Evolutionary conservation across 2,113 vertebrate species (phyloP), one percentile per base, ranked within the genome.

Genomic region (Theropithecus gelada): DNA sequence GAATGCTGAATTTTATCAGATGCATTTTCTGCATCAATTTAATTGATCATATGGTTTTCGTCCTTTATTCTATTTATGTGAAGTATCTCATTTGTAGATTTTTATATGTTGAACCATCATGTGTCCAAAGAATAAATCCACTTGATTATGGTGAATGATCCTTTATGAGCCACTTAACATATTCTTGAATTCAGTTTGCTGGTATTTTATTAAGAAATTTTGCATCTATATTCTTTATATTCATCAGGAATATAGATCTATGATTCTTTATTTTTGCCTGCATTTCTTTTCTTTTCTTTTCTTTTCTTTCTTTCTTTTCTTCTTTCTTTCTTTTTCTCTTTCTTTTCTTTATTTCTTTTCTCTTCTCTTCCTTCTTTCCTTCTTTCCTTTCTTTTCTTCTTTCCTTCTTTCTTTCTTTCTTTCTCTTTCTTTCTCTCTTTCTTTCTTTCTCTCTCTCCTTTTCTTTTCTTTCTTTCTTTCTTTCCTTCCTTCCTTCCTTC

Each of bases 401-500:
- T 48, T 2, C 9, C 10, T 45, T 7, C 8, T 48, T 48, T 12
- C 45, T 2, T 10, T 12, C 10, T 48, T 48, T 2, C 2, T 2
- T 48, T 12, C 45, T 2, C 2, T 2, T 48, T 12, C 45, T 2
- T 45, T 45, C 8, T 11, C 2, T 48, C 45, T 2, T 10, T 10
- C 45, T 10, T 10, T 48, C 9, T 10, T 43, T 6, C 43, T 43
- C 5, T 6, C 43, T 43, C 6, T 6, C 43, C 38, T 38, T 38
- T 43, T 45, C 8, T 10, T 10, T 2, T 48, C 45, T 2, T 11
- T 2, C 9, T 10, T 2, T 48, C 45, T 2, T 11, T 2, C 9
- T 48, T 48, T 2, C 10, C 10, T 45, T 8, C 9, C 10, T 48
- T 12, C 45, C 2, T 10, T 12, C 10, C 12, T 48, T 2, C 2